Evolutionary conservation across 2,888 invertebrate genomes (phyloP), one percentile per base, ranked within the genome.

Genomic region (Poecilobothrus nobilitatus): DNA sequence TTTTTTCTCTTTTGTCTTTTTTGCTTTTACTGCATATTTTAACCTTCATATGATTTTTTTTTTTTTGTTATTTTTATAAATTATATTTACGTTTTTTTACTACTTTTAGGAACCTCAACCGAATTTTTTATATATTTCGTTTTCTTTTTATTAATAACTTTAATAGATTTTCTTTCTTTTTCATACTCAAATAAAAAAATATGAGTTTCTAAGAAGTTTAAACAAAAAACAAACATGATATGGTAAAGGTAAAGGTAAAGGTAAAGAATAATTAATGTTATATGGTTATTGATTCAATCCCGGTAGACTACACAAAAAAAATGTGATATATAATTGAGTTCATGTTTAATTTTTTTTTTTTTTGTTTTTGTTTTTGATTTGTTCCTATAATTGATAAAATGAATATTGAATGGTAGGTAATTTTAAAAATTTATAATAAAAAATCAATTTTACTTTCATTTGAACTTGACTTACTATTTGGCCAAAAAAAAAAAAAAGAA

Each of bases 31-130:
- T 37, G 37, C 37, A 37, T 37, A 53, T 53, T 53, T 15, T 53
- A 53, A 53, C 53, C 53, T 53, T 53, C 53, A 53, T n/a, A 53
- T 18, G n/a, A n/a, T n/a, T n/a, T n/a, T n/a, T n/a, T n/a, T n/a
- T n/a, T n/a, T n/a, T n/a, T n/a, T n/a, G n/a, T n/a, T n/a, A n/a
- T n/a, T n/a, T n/a, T n/a, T n/a, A n/a, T n/a, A n/a, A n/a, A n/a
- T 12, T 53, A 7, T 10, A 27, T 27, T 27, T 27, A 4, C 2
- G 41, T 41, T 41, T 41, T 41, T 9, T 41, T 41, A 41, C 2
- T 41, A 41, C 41, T 41, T 53, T 53, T 53, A 37, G 53, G 7
- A 53, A 53, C 53, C 18, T 53, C 53, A 53, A 53, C 53, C 53
- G 53, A 53, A 15, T 53, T 53, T 7, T n/a, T 7, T 1, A 18